Percentiles rank a stretch among this genome's conserved stretches.
phyloP scores from a whole-genome alignment of 2,113 vertebrate species.

The Python bivittatus region DNA sequence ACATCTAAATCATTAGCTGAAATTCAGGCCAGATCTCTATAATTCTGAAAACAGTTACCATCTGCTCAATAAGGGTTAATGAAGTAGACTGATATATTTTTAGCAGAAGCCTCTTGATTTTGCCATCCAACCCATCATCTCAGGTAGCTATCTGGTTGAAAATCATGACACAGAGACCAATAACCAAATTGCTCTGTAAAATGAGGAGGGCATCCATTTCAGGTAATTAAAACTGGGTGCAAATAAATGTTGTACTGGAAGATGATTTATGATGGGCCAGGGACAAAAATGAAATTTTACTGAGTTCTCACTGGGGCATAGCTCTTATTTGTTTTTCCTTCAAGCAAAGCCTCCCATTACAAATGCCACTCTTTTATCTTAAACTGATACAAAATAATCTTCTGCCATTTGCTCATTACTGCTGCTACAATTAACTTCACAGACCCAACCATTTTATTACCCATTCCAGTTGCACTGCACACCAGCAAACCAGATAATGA shows the following conservation, averaged over 20 bases:
- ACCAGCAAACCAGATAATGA: neutral
- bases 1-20: neutral
- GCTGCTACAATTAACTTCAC: neutral
- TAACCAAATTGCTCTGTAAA: conserved; percentile 4
- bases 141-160: neutral
- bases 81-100: conserved; percentile 12
- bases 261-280: neutral
- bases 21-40: neutral
- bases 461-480: neutral
- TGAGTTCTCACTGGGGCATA: neutral
- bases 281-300: neutral
- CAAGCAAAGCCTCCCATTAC: neutral
- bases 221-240: neutral
- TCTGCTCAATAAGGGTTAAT: conserved; percentile 21
- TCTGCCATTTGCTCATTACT: neutral
- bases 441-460: neutral
- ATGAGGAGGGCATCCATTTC: neutral
- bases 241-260: neutral
- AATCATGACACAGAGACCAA: neutral
- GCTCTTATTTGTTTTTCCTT: neutral
- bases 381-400: neutral
- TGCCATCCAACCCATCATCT: neutral
- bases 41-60: conserved; percentile 16
- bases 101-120: neutral
- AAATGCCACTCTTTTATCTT: neutral